Percentiles rank a stretch among this genome's conserved stretches.
These are phyloP conservation scores for Dicranocentrus wangi DNA, from an alignment of 2,888 invertebrate genomes.

Conservation along the genomic window DNA sequence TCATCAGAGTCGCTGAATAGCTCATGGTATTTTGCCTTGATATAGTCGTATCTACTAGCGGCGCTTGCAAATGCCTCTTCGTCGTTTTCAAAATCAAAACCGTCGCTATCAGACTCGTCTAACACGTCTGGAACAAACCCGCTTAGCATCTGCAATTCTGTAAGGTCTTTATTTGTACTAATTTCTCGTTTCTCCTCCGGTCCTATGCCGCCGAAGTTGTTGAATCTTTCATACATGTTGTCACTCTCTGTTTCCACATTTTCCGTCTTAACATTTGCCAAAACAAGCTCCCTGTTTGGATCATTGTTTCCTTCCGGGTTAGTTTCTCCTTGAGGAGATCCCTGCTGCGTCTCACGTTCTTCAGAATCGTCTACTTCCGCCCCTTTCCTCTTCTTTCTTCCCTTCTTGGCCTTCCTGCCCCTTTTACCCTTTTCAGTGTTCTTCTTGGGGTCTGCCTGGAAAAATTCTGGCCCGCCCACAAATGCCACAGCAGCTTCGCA, in stretches of 20 bases:
- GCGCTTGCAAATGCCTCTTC: constrained; percentile 3
- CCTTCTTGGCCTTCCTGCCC: too few species aligned
- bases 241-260: neutral
- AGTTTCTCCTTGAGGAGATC: too few species aligned
- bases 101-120: constrained; percentile 5
- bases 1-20: neutral
- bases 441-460: too few species aligned
- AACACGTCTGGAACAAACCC: constrained; percentile 10
- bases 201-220: too few species aligned
- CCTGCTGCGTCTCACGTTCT: neutral
- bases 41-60: neutral
- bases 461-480: constrained; percentile 32
- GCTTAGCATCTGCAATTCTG: neutral
- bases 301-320: neutral
- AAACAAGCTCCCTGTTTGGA: neutral
- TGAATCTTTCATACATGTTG: constrained; percentile 20
- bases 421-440: too few species aligned
- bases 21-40: neutral
- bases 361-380: neutral
- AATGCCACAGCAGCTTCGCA: constrained; percentile 38
- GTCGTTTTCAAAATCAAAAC: constrained; percentile 24
- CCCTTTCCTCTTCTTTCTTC: neutral
- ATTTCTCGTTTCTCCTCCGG: neutral
- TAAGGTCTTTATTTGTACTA: neutral
- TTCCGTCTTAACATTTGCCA: neutral